Conservation (phyloP, 2,113 vertebrate genomes). For the Anseranas semipalmata region DNA sequence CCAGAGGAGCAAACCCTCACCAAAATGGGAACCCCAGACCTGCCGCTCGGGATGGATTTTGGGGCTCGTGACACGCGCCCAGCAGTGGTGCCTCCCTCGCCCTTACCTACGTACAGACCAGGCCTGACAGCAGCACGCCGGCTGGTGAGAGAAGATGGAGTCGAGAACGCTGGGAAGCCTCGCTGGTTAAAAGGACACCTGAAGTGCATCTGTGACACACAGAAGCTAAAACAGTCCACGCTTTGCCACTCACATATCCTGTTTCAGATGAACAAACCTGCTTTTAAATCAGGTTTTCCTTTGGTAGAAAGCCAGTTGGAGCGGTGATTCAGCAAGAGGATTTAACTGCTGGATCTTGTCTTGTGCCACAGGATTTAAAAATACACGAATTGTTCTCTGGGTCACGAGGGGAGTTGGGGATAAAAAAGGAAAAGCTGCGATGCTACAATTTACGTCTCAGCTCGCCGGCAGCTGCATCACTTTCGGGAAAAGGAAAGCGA, state of each 20-base stretch:
- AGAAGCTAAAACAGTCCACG: not conserved
- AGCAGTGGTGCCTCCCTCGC: accelerated
- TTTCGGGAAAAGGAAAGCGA: constrained; percentile 1
- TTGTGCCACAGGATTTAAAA: not conserved
- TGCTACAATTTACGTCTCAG: not conserved
- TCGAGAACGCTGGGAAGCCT: not conserved
- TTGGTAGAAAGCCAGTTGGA: not conserved
- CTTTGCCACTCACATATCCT: not conserved
- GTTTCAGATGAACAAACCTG: not conserved
- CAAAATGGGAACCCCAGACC: too few relatives aligned
- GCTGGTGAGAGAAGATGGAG: not conserved
- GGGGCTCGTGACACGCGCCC: accelerated
- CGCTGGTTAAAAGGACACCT: not conserved
- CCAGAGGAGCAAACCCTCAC: not conserved
- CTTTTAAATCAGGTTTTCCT: not conserved
- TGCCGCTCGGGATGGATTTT: not conserved
- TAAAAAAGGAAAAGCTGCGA: not conserved
- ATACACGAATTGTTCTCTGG: not conserved
- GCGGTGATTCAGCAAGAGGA: not conserved
- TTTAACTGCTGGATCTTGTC: not conserved
- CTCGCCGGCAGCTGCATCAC: not conserved
- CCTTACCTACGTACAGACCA: not conserved
- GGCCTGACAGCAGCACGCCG: accelerated
- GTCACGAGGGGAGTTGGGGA: not conserved
- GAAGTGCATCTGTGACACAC: not conserved